Percentiles rank a stretch among this genome's conserved stretches.
Conservation (phyloP, 64 coral and sea anemone genomes). For the Pocillopora damicornis region DNA sequence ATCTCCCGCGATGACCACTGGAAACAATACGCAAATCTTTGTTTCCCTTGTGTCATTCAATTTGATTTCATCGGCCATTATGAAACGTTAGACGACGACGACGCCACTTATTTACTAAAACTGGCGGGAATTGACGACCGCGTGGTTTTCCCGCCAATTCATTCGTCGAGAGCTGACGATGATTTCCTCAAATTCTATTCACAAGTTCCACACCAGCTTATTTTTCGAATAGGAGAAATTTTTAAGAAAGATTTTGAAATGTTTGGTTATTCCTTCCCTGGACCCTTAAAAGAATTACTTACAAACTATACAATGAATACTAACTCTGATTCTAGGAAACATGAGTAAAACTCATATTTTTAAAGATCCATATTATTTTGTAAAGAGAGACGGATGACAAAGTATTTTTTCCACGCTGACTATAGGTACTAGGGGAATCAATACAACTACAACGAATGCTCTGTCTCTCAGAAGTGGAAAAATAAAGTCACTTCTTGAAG, state of each 20-base stretch:
- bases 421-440: no score
- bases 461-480: background rate
- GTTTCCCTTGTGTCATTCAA: conserved; percentile 34
- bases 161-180: background rate
- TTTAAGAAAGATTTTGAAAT: conserved; percentile 36
- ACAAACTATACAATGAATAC: background rate
- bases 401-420: no score
- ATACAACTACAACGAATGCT: no score
- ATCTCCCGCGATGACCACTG: conserved; percentile 11
- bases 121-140: conserved; percentile 29
- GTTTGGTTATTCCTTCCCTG: conserved; percentile 35
- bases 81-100: conserved; percentile 28
- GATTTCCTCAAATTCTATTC: conserved; percentile 12
- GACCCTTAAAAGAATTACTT: conserved; percentile 10
- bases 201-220: conserved; percentile 3
- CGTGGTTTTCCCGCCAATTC: conserved; percentile 10
- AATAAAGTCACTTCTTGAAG: conserved; percentile 1
- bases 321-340: no score
- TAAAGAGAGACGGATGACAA: no score
- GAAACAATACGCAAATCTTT: conserved; percentile 8
- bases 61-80: conserved; percentile 45
- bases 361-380: no score
- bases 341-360: no score
- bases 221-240: conserved; percentile 20
- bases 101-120: conserved; percentile 1